Evolutionary conservation across 2,797 vertebrate genomes (phyloP).

Genomic region (Galagoides demidoff): DNA sequence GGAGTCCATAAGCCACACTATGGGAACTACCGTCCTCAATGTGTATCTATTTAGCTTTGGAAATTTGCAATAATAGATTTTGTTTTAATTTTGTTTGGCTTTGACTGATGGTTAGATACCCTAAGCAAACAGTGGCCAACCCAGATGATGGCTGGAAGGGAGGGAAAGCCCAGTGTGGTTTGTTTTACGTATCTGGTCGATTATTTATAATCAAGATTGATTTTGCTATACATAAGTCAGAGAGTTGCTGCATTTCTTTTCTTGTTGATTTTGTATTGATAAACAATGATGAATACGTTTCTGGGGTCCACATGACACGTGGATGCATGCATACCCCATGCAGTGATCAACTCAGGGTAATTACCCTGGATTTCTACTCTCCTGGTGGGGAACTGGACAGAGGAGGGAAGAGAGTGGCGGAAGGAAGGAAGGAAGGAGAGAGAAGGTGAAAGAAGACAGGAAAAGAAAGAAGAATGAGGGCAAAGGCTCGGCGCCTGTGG

Average conservation of each 20-base stretch:
- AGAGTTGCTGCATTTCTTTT: not conserved
- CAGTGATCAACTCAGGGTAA: not conserved
- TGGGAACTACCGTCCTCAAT: not conserved
- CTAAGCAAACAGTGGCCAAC: not conserved
- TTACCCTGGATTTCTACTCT: not conserved
- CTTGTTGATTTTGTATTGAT: not conserved
- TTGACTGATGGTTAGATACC: slow-evolving; percentile 30
- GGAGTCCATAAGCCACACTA: not conserved
- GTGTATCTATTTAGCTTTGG: not conserved
- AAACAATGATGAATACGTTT: not conserved
- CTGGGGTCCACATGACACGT: not conserved
- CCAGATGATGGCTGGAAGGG: not conserved
- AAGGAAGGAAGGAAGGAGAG: not conserved
- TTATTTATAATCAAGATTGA: not conserved
- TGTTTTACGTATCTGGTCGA: not conserved
- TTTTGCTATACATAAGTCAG: not conserved
- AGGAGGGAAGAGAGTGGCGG: not conserved
- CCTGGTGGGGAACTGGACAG: not conserved
- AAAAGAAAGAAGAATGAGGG: not conserved
- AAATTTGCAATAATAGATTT: not conserved
- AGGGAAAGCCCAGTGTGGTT: not conserved
- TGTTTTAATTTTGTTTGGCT: not conserved
- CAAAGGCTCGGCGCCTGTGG: no score
- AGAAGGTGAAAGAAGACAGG: not conserved
- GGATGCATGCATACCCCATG: not conserved